These are phyloP conservation scores for Elaeidobius kamerunicus DNA, from an alignment of 2,888 invertebrate genomes.

Conservation along the genomic window DNA sequence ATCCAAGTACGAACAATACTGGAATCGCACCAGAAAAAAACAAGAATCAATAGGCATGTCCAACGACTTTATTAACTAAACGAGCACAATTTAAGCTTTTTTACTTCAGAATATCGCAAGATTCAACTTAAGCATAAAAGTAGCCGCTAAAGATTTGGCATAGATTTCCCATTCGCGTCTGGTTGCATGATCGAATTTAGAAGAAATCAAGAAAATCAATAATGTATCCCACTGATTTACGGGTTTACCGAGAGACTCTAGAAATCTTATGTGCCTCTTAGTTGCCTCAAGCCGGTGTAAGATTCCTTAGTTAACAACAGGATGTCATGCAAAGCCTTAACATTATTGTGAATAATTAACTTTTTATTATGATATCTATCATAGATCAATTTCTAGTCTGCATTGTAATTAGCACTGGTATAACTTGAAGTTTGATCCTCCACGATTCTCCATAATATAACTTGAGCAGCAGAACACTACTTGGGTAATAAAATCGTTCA, in stretches of 20 bases:
- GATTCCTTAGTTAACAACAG: background rate
- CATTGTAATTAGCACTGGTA: background rate
- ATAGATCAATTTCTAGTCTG: background rate
- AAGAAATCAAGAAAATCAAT: background rate
- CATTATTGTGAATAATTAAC: too few species aligned
- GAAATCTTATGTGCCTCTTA: too few species aligned
- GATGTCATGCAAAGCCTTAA: background rate
- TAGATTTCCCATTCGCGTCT: background rate
- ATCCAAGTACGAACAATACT: background rate
- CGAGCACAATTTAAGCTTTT: too few species aligned
- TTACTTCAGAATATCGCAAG: too few species aligned
- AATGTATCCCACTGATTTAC: background rate
- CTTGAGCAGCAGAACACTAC: background rate
- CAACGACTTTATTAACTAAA: too few species aligned
- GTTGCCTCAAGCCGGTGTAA: background rate
- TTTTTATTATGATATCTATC: background rate
- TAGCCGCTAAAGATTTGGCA: too few species aligned
- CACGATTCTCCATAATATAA: too few species aligned
- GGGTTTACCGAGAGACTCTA: too few species aligned
- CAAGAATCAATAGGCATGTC: too few species aligned
- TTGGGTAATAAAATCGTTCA: background rate
- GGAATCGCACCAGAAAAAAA: background rate
- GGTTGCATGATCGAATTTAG: background rate
- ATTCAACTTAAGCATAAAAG: too few species aligned
- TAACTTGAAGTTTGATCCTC: too few species aligned